Evolutionary conservation across 2,888 invertebrate genomes (phyloP).

Genomic region (Aleiodes leptofemur): DNA sequence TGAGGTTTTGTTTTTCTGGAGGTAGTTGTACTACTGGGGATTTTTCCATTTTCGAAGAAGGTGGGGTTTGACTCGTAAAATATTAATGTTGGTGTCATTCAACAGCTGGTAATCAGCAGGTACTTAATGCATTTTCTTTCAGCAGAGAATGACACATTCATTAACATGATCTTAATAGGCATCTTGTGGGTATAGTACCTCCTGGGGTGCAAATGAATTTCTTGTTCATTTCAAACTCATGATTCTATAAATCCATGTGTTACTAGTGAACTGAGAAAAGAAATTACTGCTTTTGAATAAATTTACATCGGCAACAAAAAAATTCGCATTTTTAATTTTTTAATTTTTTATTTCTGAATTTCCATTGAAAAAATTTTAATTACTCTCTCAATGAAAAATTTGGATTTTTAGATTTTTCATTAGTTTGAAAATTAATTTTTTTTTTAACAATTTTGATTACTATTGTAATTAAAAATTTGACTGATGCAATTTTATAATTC

Average conservation of each 20-base stretch:
- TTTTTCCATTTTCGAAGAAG: background rate
- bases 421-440: too few relatives aligned
- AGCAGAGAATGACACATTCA: conserved; percentile 60
- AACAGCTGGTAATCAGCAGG: conserved; percentile 18
- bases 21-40: conserved; percentile 9
- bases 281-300: too few relatives aligned
- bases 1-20: background rate
- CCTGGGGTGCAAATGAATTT: conserved; percentile 54
- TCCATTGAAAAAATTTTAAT: too few relatives aligned
- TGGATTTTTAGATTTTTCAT: too few relatives aligned
- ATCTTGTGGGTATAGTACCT: conserved; percentile 54
- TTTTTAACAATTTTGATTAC: too few relatives aligned
- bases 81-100: conserved; percentile 7
- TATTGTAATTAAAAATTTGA: too few relatives aligned
- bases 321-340: too few relatives aligned
- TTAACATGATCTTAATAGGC: conserved; percentile 62
- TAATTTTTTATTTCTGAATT: too few relatives aligned
- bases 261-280: conserved; percentile 11
- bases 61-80: conserved; percentile 4
- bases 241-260: conserved; percentile 52
- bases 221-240: conserved; percentile 53
- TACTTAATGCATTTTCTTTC: conserved; percentile 28
- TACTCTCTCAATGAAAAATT: too few relatives aligned
- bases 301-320: too few relatives aligned
- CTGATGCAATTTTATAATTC: too few relatives aligned